These are phyloP conservation scores for Pseudomyrmex dendroicus DNA, from an alignment of 1,140 invertebrate genomes.

Conservation along the genomic window DNA sequence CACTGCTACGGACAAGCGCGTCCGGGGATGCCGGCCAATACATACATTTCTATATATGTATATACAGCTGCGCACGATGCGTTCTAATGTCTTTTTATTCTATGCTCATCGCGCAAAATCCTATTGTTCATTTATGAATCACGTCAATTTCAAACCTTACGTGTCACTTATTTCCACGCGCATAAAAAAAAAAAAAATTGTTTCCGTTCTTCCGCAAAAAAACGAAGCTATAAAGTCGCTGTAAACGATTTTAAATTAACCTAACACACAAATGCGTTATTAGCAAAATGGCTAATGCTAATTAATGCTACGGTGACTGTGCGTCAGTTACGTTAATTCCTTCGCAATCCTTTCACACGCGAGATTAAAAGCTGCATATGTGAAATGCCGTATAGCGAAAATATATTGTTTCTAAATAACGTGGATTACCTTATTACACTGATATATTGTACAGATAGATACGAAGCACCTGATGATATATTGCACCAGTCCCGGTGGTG, in stretches of 20 bases:
- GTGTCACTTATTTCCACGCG: not conserved
- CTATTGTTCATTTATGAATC: too few species aligned
- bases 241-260: not conserved
- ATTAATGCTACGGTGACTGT: not conserved
- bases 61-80: not conserved
- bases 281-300: not conserved
- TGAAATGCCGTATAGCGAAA: not conserved
- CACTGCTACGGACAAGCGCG: constrained; percentile 26
- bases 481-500: not conserved
- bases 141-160: not conserved
- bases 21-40: constrained; percentile 2
- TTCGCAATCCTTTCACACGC: not conserved
- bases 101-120: constrained; percentile 1
- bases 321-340: not conserved
- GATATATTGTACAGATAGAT: not conserved
- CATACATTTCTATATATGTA: not conserved
- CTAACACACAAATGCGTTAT: too few species aligned
- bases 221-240: not conserved
- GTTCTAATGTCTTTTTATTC: constrained; percentile 5
- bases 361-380: constrained; percentile 7
- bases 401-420: not conserved
- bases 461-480: not conserved
- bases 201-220: not conserved
- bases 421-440: constrained; percentile 15
- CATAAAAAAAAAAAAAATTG: not conserved